Conservation (phyloP, 2,888 invertebrate genomes). For the Eupelmus urozonus region DNA sequence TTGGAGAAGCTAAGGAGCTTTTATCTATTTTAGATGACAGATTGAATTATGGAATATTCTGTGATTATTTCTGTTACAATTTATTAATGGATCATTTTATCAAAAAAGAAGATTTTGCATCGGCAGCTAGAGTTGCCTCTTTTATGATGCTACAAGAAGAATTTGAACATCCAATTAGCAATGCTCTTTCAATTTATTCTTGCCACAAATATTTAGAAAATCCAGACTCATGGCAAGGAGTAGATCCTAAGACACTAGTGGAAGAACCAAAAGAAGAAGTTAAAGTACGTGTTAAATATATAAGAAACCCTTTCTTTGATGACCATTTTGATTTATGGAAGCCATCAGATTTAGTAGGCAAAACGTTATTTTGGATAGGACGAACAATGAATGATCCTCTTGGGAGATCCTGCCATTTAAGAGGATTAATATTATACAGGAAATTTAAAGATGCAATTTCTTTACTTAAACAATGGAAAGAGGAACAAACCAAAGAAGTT, state of each 20-base stretch:
- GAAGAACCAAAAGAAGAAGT: slow-evolving; percentile 80
- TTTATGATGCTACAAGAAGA: slow-evolving; percentile 95
- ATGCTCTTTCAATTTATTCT: slow-evolving; percentile 85
- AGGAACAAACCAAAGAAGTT: slow-evolving; percentile 64
- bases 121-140: slow-evolving; percentile 88
- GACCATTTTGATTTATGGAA: slow-evolving; percentile 92
- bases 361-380: slow-evolving; percentile 86
- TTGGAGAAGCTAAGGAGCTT: slow-evolving; percentile 78
- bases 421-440: slow-evolving; percentile 84
- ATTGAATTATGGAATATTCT: slow-evolving; percentile 92
- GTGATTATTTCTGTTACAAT: slow-evolving; percentile 89
- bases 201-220: slow-evolving; percentile 85
- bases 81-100: slow-evolving; percentile 89
- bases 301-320: slow-evolving; percentile 91
- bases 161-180: slow-evolving; percentile 84
- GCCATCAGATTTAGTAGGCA: slow-evolving; percentile 86
- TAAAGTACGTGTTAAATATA: slow-evolving; percentile 86
- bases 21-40: slow-evolving; percentile 88
- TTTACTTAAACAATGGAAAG: slow-evolving; percentile 70
- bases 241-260: slow-evolving; percentile 71
- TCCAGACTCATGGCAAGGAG: slow-evolving; percentile 78
- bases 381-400: slow-evolving; percentile 78
- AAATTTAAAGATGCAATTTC: slow-evolving; percentile 81
- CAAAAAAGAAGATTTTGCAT: slow-evolving; percentile 82
- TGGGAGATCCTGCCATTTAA: slow-evolving; percentile 80